Percentiles rank a stretch among this genome's conserved stretches.
Conservation (phyloP, 2,113 vertebrate species). For the Erinaceus europaeus region DNA sequence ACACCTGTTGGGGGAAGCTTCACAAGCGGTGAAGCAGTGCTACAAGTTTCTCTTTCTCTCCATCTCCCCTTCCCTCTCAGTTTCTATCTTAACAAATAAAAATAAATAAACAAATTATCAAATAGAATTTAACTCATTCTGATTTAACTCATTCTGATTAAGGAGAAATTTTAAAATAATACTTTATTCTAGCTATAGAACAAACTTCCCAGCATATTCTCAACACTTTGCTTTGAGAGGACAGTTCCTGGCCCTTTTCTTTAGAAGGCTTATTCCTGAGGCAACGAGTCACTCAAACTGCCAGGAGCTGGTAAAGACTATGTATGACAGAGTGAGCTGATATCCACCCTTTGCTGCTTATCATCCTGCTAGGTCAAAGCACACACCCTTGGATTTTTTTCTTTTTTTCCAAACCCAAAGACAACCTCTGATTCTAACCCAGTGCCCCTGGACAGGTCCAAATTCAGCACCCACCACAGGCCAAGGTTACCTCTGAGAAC, state of each 20-base stretch:
- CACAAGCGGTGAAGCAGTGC: no score
- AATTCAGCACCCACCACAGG: background rate
- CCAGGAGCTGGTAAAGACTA: background rate
- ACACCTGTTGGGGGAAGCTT: no score
- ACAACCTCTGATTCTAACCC: conserved; percentile 26
- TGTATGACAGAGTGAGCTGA: background rate
- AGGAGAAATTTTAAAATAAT: background rate
- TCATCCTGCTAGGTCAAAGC: background rate
- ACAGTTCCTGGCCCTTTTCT: background rate
- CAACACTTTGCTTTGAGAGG: background rate
- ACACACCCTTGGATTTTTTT: background rate
- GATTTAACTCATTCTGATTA: conserved; percentile 43
- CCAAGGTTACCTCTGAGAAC: background rate
- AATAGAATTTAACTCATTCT: conserved; percentile 57
- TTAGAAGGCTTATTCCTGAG: background rate
- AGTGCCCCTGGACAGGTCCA: background rate
- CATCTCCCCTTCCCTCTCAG: no score
- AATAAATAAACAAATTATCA: no score
- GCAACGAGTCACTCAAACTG: background rate
- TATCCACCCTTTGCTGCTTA: background rate
- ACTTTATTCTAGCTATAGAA: background rate
- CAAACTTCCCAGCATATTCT: background rate
- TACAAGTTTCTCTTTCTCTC: no score
- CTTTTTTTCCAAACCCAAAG: background rate
- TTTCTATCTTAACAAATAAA: no score